Base-by-base conservation (phyloP, 2,888 invertebrate genomes). In the Mesorhabditis belari region DNA sequence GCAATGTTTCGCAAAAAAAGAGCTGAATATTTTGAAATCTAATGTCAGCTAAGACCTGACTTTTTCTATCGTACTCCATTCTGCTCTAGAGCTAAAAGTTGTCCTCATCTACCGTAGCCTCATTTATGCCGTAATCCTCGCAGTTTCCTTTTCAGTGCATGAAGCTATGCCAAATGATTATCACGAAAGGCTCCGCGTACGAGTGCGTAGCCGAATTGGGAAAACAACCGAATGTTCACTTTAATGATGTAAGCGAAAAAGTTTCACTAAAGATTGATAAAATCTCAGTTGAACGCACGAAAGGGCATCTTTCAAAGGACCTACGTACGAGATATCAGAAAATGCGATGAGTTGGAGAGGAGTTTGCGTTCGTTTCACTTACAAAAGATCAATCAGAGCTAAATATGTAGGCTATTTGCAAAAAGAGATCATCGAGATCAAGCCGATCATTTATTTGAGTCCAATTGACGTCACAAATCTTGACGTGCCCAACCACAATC, bases 251-350 rank as follows among this genome's bases (percentile, higher is more conserved):
- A 29, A 56, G 73, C 63, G 25, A 27, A 23, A 57, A n/a, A 24
- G 25, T 12, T 57, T 49, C 24, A 19, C 26, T 4, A 55, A 21
- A 19, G 19, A 26, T 56, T 44, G 24, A 55, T 55, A 21, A 21
- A 56, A 61, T 80, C 83, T 19, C 82, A 95, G 94, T 85, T 94
- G 63, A 95, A 95, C 84, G 91, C 92, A 2, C 91, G 93, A 83
- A 91, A 93, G 24, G 95, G 93, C 84, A 91, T 92, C 49, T 95
- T 95, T 82, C 93, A 95, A 88, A 87, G 94, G 67, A 94, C 94
- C 82, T 95, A 94, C 84, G 95, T 95, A 64, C 92, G 92, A 83
- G 95, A 96, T 84, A 92, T 95, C 51, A 88, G 94, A 57, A 87
- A 95, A 57, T 95, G 95, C 82, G 95, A 95, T 84, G 95, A 96